Evolutionary conservation across 2,797 vertebrate genomes (phyloP), one percentile per base, ranked within the genome.

Genomic region (Molossus alvarezi): DNA sequence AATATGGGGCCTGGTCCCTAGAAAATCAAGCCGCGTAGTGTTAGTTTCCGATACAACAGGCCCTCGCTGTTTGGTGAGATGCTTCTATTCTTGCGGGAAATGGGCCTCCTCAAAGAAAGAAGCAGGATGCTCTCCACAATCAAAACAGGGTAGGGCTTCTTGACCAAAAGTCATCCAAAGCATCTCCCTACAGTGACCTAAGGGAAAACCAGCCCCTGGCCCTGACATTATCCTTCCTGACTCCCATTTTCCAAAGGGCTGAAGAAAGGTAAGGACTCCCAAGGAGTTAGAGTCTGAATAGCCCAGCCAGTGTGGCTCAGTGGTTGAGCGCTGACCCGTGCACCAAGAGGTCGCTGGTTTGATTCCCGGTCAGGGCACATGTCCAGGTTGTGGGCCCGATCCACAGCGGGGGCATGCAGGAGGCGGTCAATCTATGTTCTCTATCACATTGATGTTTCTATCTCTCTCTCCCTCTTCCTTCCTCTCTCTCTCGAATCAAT

Each of bases 221-320:
- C n/a, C 41, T 17, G 71, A 5, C 1, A 5, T 67, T 67, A 55
- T 29, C 15, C 20, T 86, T 84, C 60, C 82, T 65, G 55, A 84
- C 41, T 18, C 12, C 60, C 51, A 25, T 23, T 77, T 97, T 89
- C 88, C 23, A 57, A 48, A 84, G 57, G 1, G 11, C 71, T 79
- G 33, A 79, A 96, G 93, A 93, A 95, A 41, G 12, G 21, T 6
- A 73, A 93, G 45, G 33, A 29, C 9, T 25, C 3, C 6, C 14
- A 73, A 45, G 64, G 14, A 60, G 62, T 94, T 96, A 94, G 98
- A 97, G 55, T 82, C 53, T 72, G 94, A 97, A 97, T 96, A 96
- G 41, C 41, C 41, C 6, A 6, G 41, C 41, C 41, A 3, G 41
- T 45, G 41, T 45, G 41, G 41, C 41, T 45, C 41, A 45, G 41